phyloP scores from a whole-genome alignment of 2,888 invertebrate genomes.

The Torymus tubicola region DNA sequence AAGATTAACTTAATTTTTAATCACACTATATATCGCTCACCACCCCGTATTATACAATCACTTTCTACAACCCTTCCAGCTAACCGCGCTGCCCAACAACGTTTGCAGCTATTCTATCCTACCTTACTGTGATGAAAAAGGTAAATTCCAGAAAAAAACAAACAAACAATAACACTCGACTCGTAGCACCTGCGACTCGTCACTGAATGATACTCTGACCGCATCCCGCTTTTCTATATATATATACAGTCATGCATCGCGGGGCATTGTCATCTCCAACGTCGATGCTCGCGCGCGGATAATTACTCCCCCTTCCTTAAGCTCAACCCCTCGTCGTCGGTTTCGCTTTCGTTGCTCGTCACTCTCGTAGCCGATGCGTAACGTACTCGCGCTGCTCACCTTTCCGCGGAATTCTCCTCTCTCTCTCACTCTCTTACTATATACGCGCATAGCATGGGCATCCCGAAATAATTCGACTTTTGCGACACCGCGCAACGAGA shows the following conservation, averaged over 20 bases:
- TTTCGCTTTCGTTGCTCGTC: conserved; percentile 75
- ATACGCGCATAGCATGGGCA: not conserved
- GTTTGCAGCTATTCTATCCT: too few relatives aligned
- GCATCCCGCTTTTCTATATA: not conserved
- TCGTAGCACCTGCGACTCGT: not conserved
- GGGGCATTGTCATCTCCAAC: conserved; percentile 32
- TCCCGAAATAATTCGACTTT: conserved; percentile 58
- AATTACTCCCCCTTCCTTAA: conserved; percentile 65
- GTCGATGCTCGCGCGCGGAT: conserved; percentile 62
- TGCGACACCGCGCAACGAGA: conserved; percentile 33
- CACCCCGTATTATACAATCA: too few relatives aligned
- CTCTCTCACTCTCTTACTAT: too few relatives aligned
- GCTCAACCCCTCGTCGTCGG: conserved; percentile 55
- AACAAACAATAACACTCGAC: too few relatives aligned
- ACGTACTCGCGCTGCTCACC: conserved; percentile 56
- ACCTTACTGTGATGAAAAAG: too few relatives aligned
- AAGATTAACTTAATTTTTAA: too few relatives aligned
- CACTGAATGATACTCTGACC: not conserved
- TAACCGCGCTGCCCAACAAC: too few relatives aligned
- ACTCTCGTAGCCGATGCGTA: conserved; percentile 68
- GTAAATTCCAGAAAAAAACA: too few relatives aligned
- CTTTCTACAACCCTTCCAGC: too few relatives aligned
- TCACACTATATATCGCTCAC: too few relatives aligned
- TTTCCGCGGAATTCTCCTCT: conserved; percentile 3
- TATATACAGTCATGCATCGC: conserved; percentile 55